A percentile compares a stretch with the other conserved stretches of the same genome.
Evolutionary conservation across 2,888 invertebrate genomes (phyloP).

Genomic region (Phaonia tiefii): DNA sequence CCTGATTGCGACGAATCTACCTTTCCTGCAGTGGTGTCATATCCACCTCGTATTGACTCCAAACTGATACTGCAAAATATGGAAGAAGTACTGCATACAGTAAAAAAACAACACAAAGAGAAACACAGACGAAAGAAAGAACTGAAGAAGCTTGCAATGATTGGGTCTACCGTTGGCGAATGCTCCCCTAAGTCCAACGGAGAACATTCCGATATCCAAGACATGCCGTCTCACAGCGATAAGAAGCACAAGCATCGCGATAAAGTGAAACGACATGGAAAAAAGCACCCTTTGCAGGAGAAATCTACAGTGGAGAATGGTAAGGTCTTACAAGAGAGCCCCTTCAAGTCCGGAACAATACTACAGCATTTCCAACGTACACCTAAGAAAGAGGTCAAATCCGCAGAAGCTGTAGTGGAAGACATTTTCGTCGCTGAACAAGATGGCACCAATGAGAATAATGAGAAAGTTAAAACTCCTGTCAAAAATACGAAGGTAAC

Average conservation of each 20-base stretch:
- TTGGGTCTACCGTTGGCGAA: slow-evolving; percentile 69
- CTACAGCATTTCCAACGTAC: slow-evolving; percentile 71
- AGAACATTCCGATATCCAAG: slow-evolving; percentile 56
- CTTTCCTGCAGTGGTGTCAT: slow-evolving; percentile 72
- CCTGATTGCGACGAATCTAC: background rate
- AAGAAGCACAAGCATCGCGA: slow-evolving; percentile 57
- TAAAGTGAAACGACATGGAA: slow-evolving; percentile 54
- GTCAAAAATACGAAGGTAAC: slow-evolving; percentile 68
- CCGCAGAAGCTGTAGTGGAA: slow-evolving; percentile 11
- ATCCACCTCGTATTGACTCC: slow-evolving; percentile 75
- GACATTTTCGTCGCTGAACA: background rate
- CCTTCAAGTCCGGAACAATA: slow-evolving; percentile 64
- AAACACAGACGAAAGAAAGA: slow-evolving; percentile 78
- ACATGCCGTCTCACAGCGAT: slow-evolving; percentile 33
- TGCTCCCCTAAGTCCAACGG: slow-evolving; percentile 26
- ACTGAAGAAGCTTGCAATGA: slow-evolving; percentile 74
- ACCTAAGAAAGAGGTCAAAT: slow-evolving; percentile 67
- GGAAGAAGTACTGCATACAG: slow-evolving; percentile 79
- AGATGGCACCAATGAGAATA: slow-evolving; percentile 5
- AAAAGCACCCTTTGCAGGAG: slow-evolving; percentile 72
- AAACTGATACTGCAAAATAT: slow-evolving; percentile 79
- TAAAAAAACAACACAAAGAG: slow-evolving; percentile 78
- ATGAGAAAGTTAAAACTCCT: background rate
- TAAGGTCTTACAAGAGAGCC: slow-evolving; percentile 52
- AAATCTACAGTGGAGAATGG: slow-evolving; percentile 72